Evolutionary conservation across 2,113 vertebrate genomes (phyloP).

Genomic region (Todiramphus chloris): DNA sequence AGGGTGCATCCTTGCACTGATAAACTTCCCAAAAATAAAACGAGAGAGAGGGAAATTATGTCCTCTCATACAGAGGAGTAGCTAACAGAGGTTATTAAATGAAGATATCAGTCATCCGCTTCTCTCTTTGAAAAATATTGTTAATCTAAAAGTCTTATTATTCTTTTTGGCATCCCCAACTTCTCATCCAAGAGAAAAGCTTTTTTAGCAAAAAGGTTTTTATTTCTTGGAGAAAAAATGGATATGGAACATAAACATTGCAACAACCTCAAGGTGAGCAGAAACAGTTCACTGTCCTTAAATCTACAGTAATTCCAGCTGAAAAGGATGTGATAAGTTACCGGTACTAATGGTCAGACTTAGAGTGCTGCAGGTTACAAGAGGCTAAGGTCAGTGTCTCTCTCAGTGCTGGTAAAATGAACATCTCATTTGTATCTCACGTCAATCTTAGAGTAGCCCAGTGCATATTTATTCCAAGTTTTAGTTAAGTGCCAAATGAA

Average conservation of each 20-base stretch:
- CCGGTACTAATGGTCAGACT: not conserved
- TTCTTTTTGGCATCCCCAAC: not conserved
- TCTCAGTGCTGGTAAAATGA: not conserved
- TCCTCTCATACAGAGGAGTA: conserved; percentile 15
- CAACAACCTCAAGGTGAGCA: not conserved
- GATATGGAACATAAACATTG: not conserved
- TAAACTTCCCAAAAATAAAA: conserved; percentile 36
- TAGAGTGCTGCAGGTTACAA: not conserved
- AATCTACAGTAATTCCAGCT: not conserved
- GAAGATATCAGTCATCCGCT: conserved; percentile 5
- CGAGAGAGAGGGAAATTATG: not conserved
- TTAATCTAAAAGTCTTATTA: conserved; percentile 27
- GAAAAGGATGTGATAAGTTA: not conserved
- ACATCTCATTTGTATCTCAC: not conserved
- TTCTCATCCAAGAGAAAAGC: not conserved
- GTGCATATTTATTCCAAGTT: not conserved
- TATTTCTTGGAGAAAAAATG: not conserved
- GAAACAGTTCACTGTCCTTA: not conserved
- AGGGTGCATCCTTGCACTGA: not conserved
- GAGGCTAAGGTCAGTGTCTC: not conserved
- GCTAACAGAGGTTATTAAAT: conserved; percentile 30
- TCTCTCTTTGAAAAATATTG: conserved; percentile 9
- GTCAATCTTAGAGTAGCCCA: not conserved
- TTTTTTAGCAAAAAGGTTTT: conserved; percentile 16
- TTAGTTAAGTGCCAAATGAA: not conserved